A percentile compares a stretch with the other conserved stretches of the same genome.
These are phyloP conservation scores for Schlechtendalia chinensis DNA, from an alignment of 1,140 invertebrate species.

Conservation along the genomic window DNA sequence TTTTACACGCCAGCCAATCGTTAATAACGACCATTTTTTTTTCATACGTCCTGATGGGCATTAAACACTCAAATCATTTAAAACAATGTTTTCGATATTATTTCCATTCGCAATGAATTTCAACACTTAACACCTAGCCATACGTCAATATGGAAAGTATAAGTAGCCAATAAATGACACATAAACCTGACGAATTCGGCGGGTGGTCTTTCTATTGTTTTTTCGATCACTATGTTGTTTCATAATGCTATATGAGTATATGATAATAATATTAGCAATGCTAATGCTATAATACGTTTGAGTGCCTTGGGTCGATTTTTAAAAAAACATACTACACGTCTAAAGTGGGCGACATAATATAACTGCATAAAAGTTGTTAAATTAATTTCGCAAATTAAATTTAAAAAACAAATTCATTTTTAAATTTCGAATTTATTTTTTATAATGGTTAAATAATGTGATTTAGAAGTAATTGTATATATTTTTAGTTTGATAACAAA, in stretches of 20 bases:
- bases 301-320: conserved; percentile 15
- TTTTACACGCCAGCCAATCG: background rate
- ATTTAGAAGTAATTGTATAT: too few species aligned
- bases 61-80: too few species aligned
- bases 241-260: background rate
- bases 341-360: background rate
- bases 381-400: background rate
- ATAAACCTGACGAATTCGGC: conserved; percentile 8
- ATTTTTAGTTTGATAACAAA: background rate
- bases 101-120: background rate
- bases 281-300: conserved; percentile 13
- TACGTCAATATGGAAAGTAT: conserved; percentile 25
- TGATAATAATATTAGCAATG: conserved; percentile 40
- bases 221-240: conserved; percentile 32
- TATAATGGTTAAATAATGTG: too few species aligned
- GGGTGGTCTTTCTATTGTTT: conserved; percentile 45
- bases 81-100: conserved; percentile 10
- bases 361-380: too few species aligned
- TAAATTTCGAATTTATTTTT: too few species aligned
- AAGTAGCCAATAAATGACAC: conserved; percentile 16
- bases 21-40: background rate
- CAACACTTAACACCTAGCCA: background rate
- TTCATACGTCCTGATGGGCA: background rate
- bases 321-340: background rate
- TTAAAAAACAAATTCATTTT: background rate